Conservation (phyloP, 1,140 invertebrate genomes). For the Drosophila willistoni region DNA sequence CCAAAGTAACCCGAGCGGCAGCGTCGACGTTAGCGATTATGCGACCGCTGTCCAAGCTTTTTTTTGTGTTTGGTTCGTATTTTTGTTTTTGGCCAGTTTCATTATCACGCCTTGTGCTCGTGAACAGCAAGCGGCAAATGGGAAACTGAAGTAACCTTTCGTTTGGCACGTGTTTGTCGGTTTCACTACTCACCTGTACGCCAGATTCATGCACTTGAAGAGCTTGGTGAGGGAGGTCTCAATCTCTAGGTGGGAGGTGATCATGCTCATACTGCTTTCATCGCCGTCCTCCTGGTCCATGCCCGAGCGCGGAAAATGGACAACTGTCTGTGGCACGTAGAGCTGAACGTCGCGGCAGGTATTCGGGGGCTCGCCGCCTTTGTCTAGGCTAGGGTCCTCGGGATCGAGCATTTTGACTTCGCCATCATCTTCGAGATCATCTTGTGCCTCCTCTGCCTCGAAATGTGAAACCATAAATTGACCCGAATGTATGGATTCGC, state of each 20-base stretch:
- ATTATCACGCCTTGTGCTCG: conserved; percentile 51
- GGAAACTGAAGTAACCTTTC: not conserved
- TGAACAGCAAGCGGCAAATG: conserved; percentile 32
- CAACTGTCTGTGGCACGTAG: conserved; percentile 67
- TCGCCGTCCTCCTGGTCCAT: conserved; percentile 65
- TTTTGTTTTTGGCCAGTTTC: conserved; percentile 56
- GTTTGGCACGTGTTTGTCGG: conserved; percentile 1
- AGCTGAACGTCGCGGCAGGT: conserved; percentile 77
- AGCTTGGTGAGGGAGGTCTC: conserved; percentile 97
- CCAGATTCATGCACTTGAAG: conserved; percentile 98
- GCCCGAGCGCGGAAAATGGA: conserved; percentile 43
- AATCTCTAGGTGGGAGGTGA: conserved; percentile 89
- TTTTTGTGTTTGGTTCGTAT: conserved; percentile 39
- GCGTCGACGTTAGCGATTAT: conserved; percentile 56
- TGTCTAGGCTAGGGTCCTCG: conserved; percentile 78
- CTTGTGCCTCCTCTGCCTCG: conserved; percentile 96
- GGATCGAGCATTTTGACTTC: conserved; percentile 87
- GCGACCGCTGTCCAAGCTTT: conserved; percentile 54
- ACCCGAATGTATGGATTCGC: conserved; percentile 96
- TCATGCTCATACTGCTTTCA: conserved; percentile 71
- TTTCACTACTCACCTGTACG: conserved; percentile 91
- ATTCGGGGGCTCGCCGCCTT: conserved; percentile 62
- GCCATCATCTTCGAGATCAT: conserved; percentile 89
- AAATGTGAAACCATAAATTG: conserved; percentile 99
- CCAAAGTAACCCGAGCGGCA: conserved; percentile 65